Conservation (phyloP, 2,797 vertebrate genomes). For the Gallirallus australis region DNA sequence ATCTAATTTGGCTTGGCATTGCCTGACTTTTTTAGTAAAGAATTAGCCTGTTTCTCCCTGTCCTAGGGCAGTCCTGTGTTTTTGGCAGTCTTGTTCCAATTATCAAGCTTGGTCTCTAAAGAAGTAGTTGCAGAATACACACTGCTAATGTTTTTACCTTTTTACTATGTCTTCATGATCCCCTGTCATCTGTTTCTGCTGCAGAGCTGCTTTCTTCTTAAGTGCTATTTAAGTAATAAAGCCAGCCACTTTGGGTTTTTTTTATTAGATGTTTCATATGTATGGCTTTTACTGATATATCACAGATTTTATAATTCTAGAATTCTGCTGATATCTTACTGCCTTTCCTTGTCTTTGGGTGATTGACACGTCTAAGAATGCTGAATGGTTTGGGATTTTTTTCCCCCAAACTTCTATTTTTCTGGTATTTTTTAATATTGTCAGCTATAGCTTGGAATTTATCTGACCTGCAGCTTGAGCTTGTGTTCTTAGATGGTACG, state of each 20-base stretch:
- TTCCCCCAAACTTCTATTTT: not conserved
- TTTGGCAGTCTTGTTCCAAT: slow-evolving; percentile 38
- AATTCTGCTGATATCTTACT: not conserved
- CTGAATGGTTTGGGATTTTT: not conserved
- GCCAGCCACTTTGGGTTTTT: not conserved
- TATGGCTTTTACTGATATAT: not conserved
- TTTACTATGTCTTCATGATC: slow-evolving; percentile 8
- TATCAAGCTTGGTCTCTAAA: slow-evolving; percentile 3
- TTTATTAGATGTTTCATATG: not conserved
- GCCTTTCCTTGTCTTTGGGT: not conserved
- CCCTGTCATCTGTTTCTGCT: not conserved
- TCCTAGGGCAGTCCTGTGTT: slow-evolving; percentile 48
- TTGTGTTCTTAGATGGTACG: not conserved
- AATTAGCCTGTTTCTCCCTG: slow-evolving; percentile 40
- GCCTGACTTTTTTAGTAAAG: slow-evolving; percentile 22
- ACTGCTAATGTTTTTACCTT: slow-evolving; percentile 37
- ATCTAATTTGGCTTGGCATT: slow-evolving; percentile 46
- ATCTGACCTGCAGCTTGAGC: not conserved
- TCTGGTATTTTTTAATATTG: not conserved
- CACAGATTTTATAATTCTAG: not conserved
- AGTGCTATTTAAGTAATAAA: slow-evolving; percentile 39
- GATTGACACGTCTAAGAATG: not conserved
- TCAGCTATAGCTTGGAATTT: not conserved
- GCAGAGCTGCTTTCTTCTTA: slow-evolving; percentile 31
- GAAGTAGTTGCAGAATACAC: not conserved